Conservation (phyloP, 2,113 vertebrate species). For the Trogon surrucura region DNA sequence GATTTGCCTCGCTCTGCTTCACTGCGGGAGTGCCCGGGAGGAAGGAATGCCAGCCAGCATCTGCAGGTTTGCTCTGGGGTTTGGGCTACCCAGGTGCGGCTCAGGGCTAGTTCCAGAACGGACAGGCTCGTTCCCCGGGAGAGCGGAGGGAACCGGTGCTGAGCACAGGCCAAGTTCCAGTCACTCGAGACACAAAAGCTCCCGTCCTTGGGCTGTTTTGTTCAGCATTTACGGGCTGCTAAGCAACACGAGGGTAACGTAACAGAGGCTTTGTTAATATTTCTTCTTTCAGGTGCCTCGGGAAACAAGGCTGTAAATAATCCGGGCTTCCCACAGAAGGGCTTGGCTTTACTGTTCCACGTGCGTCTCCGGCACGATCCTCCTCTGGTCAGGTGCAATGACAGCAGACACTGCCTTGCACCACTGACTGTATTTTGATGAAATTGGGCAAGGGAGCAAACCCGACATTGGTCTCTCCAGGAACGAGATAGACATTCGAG, state of each 20-base stretch:
- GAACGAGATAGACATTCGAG: neutral
- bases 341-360: neutral
- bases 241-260: neutral
- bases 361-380: neutral
- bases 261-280: neutral
- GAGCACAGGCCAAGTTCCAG: neutral
- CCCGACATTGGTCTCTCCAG: neutral
- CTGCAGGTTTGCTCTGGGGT: neutral
- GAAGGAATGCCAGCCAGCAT: neutral
- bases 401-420: neutral
- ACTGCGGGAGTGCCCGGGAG: neutral
- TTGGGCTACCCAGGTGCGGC: neutral
- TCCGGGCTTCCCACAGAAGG: neutral
- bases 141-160: neutral
- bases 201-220: neutral
- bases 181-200: neutral
- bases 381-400: neutral
- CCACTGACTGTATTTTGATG: neutral
- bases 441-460: neutral
- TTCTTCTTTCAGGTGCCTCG: neutral
- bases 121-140: neutral
- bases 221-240: slow-evolving; percentile 6
- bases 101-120: neutral
- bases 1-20: neutral
- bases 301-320: slow-evolving; percentile 9